These are phyloP conservation scores for Arion vulgaris DNA, from an alignment of 1,140 invertebrate species.

Conservation along the genomic window DNA sequence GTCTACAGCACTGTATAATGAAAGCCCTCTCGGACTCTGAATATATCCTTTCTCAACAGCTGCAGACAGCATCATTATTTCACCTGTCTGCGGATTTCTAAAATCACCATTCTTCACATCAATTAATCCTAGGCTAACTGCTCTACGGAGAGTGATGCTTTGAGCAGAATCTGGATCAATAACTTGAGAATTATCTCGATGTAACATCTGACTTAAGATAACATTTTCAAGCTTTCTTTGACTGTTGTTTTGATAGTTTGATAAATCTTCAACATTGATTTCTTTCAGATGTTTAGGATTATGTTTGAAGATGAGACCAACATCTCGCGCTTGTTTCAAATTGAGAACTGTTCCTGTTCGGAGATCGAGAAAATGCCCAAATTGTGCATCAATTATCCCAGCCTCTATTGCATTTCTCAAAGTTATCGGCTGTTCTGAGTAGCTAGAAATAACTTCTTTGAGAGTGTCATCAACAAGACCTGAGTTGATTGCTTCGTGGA, in stretches of 20 bases:
- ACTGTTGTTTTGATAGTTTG: conserved; percentile 39
- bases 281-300: conserved; percentile 53
- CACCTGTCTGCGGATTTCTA: conserved; percentile 85
- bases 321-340: conserved; percentile 51
- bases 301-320: conserved; percentile 52
- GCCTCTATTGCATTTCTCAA: conserved; percentile 77
- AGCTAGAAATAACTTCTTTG: conserved; percentile 55
- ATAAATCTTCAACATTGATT: conserved; percentile 62
- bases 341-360: conserved; percentile 45
- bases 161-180: conserved; percentile 66
- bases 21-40: conserved; percentile 75
- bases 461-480: conserved; percentile 67
- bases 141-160: conserved; percentile 63
- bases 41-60: conserved; percentile 77
- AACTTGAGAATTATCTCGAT: conserved; percentile 64
- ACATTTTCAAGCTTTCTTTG: conserved; percentile 62
- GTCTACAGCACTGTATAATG: conserved; percentile 87
- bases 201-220: conserved; percentile 59
- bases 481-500: conserved; percentile 79
- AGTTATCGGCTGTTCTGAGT: conserved; percentile 45
- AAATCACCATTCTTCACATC: conserved; percentile 85
- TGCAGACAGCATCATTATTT: conserved; percentile 85
- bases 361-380: conserved; percentile 74
- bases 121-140: conserved; percentile 67
- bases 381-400: conserved; percentile 83